phyloP scores from a whole-genome alignment of 2,888 invertebrate genomes.

The Drosophila bunnanda region DNA sequence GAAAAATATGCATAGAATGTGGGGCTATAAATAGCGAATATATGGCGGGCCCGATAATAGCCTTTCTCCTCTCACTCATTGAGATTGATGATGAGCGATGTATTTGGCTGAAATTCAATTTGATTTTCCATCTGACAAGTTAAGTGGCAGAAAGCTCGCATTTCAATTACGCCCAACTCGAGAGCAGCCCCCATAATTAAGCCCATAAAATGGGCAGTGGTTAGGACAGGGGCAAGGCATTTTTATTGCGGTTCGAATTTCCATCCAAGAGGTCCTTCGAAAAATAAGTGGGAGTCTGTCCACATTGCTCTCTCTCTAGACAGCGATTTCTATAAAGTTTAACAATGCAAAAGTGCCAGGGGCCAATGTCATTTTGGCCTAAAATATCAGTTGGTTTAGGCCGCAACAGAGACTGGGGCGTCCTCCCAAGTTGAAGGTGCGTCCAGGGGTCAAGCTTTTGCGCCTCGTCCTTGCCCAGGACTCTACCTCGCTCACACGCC shows the following conservation, averaged over 20 bases:
- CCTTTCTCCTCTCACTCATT: neutral
- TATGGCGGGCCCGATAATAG: neutral
- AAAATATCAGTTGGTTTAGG: constrained; percentile 45
- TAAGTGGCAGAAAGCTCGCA: constrained; percentile 61
- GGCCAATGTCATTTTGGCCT: constrained; percentile 33
- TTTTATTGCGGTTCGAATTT: constrained; percentile 69
- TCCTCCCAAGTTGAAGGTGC: constrained; percentile 27
- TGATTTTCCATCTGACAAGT: constrained; percentile 39
- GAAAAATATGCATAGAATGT: constrained; percentile 25
- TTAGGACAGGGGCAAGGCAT: constrained; percentile 11
- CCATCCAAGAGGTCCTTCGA: constrained; percentile 20
- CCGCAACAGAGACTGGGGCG: neutral
- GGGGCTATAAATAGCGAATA: constrained; percentile 29
- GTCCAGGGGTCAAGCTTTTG: constrained; percentile 34
- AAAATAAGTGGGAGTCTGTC: neutral
- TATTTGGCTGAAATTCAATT: constrained; percentile 27
- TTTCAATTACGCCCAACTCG: constrained; percentile 62
- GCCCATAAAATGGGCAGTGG: constrained; percentile 50
- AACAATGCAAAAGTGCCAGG: constrained; percentile 21
- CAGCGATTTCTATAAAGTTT: constrained; percentile 23
- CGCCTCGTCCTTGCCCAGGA: constrained; percentile 39
- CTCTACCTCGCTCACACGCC: constrained; percentile 36
- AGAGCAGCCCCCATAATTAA: constrained; percentile 59
- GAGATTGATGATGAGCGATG: constrained; percentile 40
- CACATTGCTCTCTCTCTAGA: neutral